phyloP scores from a whole-genome alignment of 1,140 invertebrate genomes.

The Trichonephila inaurata region DNA sequence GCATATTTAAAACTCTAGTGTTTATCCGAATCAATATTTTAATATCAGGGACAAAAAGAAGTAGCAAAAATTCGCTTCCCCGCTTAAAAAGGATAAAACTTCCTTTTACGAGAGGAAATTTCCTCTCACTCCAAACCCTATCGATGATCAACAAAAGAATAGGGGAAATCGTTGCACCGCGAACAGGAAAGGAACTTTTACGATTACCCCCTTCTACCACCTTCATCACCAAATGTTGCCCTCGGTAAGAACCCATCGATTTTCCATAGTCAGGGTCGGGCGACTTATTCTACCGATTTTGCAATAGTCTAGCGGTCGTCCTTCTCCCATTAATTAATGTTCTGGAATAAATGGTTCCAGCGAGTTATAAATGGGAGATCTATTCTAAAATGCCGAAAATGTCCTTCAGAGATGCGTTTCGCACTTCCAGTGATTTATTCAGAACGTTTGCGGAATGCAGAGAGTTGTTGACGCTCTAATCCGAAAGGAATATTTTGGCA shows the following conservation, averaged over 20 bases:
- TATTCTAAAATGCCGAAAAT: slow-evolving; percentile 4
- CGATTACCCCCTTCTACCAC: not conserved
- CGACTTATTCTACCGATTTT: slow-evolving; percentile 25
- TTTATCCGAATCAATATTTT: slow-evolving; percentile 23
- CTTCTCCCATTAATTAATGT: slow-evolving; percentile 24
- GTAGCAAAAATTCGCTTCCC: not conserved
- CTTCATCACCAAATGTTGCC: slow-evolving; percentile 15
- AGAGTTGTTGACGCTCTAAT: not conserved
- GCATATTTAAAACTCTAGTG: not conserved
- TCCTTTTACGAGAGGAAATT: not conserved
- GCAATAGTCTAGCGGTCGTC: not conserved
- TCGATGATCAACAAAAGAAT: not conserved
- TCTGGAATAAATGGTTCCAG: slow-evolving; percentile 32
- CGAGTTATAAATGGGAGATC: slow-evolving; percentile 4
- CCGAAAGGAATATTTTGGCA: slow-evolving; percentile 14
- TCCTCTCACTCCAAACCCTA: not conserved
- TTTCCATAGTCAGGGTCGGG: slow-evolving; percentile 36
- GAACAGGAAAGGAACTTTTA: not conserved
- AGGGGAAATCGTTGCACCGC: not conserved
- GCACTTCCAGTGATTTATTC: not conserved
- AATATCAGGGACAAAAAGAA: not conserved
- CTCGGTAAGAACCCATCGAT: slow-evolving; percentile 39
- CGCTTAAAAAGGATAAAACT: not conserved
- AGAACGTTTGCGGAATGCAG: not conserved
- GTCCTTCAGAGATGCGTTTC: not conserved